Percentiles rank a stretch among this genome's conserved stretches.
Conservation (phyloP, 2,888 invertebrate genomes). For the Conus canariensis region DNA sequence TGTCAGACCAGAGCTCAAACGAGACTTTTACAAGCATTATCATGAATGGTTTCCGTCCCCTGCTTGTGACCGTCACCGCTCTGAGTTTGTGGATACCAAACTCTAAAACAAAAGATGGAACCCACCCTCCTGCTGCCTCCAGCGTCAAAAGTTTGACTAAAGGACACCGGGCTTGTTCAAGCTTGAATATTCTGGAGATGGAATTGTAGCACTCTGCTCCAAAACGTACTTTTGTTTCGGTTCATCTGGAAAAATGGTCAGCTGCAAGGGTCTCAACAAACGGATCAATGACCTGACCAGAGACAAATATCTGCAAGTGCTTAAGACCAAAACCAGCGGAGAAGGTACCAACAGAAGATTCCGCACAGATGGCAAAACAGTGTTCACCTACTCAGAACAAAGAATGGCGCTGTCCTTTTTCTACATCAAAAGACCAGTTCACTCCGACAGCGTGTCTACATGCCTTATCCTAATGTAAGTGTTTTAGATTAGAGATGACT, state of each 20-base stretch:
- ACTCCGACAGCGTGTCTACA: too few species aligned
- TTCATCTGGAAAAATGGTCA: neutral
- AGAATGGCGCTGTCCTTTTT: neutral
- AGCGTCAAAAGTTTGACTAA: constrained; percentile 23
- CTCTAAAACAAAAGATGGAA: neutral
- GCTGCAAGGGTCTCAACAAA: constrained; percentile 39
- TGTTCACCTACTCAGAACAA: constrained; percentile 28
- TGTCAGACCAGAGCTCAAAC: neutral
- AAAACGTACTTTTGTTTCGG: constrained; percentile 39
- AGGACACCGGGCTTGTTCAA: constrained; percentile 46
- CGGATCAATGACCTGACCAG: neutral
- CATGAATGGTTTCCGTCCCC: constrained; percentile 30
- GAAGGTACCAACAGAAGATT: constrained; percentile 12
- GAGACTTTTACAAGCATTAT: constrained; percentile 7
- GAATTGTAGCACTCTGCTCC: constrained; percentile 30
- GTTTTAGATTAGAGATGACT: too few species aligned
- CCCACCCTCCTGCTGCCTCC: neutral
- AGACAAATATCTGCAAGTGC: neutral
- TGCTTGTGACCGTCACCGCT: neutral
- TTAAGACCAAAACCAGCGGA: neutral
- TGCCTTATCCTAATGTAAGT: too few species aligned
- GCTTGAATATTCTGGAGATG: constrained; percentile 39
- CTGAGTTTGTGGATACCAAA: neutral
- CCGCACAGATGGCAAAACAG: neutral
- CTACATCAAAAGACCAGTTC: constrained; percentile 27